Percentiles rank a stretch among this genome's conserved stretches.
These are phyloP conservation scores for Vicugna pacos DNA, from an alignment of 2,113 vertebrate species.

Conservation along the genomic window DNA sequence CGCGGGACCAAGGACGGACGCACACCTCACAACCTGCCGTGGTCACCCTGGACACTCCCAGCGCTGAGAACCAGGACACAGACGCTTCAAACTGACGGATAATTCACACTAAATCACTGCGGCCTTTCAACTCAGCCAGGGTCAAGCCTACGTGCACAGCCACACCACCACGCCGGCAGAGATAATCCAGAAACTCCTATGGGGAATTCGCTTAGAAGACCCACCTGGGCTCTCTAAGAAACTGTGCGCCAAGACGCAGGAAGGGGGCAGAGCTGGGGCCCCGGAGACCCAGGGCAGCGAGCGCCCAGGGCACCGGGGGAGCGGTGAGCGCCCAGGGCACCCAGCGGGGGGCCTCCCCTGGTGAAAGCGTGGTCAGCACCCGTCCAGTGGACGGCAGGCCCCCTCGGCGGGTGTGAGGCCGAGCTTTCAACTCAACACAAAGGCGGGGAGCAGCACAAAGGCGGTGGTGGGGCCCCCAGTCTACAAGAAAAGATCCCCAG, in stretches of 20 bases:
- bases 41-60: not conserved
- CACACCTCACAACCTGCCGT: rapidly evolving
- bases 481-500: not conserved
- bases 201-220: not conserved
- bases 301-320: not conserved
- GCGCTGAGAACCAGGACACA: not conserved
- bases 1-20: rapidly evolving
- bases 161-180: not conserved
- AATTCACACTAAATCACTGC: rapidly evolving
- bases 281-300: not conserved
- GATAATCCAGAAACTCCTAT: rapidly evolving
- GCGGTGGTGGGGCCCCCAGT: too few relatives aligned
- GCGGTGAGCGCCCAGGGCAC: not conserved
- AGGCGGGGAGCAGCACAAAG: rapidly evolving
- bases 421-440: too few relatives aligned
- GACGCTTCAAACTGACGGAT: rapidly evolving
- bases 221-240: not conserved
- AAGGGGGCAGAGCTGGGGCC: not conserved
- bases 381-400: rapidly evolving
- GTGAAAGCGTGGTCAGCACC: not conserved
- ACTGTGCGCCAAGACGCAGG: not conserved
- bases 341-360: not conserved
- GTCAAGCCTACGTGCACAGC: too few relatives aligned
- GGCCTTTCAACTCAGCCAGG: not conserved
- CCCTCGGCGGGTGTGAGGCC: rapidly evolving